phyloP scores from a whole-genome alignment of 2,888 invertebrate species.

The Herminia tarsipennalis region DNA sequence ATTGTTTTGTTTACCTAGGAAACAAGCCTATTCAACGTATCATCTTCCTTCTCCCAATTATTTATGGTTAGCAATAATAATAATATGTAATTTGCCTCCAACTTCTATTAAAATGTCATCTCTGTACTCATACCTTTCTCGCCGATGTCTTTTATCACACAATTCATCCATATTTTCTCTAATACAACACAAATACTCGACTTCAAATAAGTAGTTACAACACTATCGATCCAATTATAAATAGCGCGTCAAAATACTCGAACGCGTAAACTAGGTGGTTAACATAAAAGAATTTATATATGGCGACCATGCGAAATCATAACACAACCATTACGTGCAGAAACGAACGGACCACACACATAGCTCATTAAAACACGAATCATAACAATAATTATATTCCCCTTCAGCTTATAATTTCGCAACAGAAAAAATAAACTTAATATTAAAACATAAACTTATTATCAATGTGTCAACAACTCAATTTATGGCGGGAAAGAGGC shows the following conservation, averaged over 20 bases:
- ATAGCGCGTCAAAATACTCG: conserved; percentile 33
- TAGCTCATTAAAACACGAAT: conserved; percentile 76
- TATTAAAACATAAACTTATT: conserved; percentile 84
- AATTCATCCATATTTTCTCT: too few species aligned
- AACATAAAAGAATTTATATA: conserved; percentile 71
- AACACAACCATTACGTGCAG: conserved; percentile 73
- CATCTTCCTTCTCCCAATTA: too few species aligned
- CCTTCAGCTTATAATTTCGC: conserved; percentile 79
- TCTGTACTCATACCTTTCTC: too few species aligned
- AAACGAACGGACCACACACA: conserved; percentile 79
- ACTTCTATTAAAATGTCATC: too few species aligned
- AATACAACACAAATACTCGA: too few species aligned
- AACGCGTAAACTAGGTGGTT: conserved; percentile 48
- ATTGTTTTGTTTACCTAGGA: too few species aligned
- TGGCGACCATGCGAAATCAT: conserved; percentile 59
- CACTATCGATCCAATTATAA: conserved; percentile 2
- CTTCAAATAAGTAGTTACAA: too few species aligned
- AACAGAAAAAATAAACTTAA: conserved; percentile 68
- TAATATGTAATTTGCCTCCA: too few species aligned
- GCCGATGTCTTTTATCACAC: too few species aligned
- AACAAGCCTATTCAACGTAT: too few species aligned
- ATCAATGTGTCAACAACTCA: conserved; percentile 86
- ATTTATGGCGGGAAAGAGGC: conserved; percentile 83
- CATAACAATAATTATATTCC: conserved; percentile 81
- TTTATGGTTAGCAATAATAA: too few species aligned